These are phyloP conservation scores for Enteromius thamalakanensis DNA, from an alignment of 2,797 vertebrate genomes.

Conservation along the genomic window DNA sequence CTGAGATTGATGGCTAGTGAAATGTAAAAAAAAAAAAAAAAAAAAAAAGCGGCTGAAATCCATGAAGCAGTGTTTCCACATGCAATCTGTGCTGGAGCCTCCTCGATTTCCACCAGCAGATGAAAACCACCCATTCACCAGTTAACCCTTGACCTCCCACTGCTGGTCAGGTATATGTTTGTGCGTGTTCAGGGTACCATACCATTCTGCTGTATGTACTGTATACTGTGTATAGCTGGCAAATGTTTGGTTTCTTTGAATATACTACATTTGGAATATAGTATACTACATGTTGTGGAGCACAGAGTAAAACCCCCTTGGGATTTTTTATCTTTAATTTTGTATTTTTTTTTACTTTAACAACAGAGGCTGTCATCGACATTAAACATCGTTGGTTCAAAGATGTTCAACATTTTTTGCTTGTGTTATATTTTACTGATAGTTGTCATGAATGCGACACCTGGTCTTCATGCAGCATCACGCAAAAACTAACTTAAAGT, in stretches of 20 bases:
- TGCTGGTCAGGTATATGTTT: neutral
- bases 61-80: conserved; percentile 28
- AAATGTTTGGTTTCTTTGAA: conserved; percentile 1
- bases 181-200: conserved; percentile 4
- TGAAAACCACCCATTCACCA: neutral
- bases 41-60: conserved; percentile 35
- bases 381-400: neutral
- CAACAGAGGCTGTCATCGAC: neutral
- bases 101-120: conserved; percentile 33
- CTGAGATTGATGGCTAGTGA: neutral
- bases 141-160: conserved; percentile 22
- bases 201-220: neutral
- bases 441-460: neutral
- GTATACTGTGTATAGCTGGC: neutral
- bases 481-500: neutral
- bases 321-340: too few species aligned
- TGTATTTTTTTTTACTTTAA: neutral
- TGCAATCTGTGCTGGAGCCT: conserved; percentile 9
- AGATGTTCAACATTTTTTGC: neutral
- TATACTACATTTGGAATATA: neutral
- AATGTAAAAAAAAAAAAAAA: conserved; percentile 22
- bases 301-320: neutral
- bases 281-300: neutral
- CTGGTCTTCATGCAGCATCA: neutral
- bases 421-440: neutral